Percentiles rank a stretch among this genome's conserved stretches.
Conservation (phyloP, 2,888 invertebrate species). For the Acronicta aceris region DNA sequence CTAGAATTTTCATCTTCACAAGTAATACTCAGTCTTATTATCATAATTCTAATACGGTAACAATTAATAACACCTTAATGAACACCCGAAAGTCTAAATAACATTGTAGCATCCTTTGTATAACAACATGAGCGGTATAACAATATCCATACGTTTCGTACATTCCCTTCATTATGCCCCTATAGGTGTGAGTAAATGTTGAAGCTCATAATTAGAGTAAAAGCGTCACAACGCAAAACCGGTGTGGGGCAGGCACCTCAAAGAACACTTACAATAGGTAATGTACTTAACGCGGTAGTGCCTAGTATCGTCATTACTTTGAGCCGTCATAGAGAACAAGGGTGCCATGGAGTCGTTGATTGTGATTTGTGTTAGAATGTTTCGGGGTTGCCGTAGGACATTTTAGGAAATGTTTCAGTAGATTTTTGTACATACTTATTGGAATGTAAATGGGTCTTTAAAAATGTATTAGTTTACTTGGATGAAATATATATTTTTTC, state of each 20-base stretch:
- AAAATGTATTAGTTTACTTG: too few relatives aligned
- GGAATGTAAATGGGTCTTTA: too few relatives aligned
- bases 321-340: conserved; percentile 71
- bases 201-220: conserved; percentile 84
- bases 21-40: conserved; percentile 21
- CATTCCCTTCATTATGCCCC: conserved; percentile 50
- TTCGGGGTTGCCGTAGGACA: background rate
- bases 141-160: conserved; percentile 49
- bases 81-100: conserved; percentile 45
- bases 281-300: conserved; percentile 85
- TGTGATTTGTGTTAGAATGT: conserved; percentile 15
- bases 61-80: conserved; percentile 38
- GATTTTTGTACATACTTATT: too few relatives aligned
- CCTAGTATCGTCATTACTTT: conserved; percentile 84
- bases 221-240: conserved; percentile 73
- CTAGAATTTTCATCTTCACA: conserved; percentile 3
- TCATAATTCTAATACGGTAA: conserved; percentile 18
- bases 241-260: conserved; percentile 78
- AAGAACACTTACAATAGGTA: conserved; percentile 88
- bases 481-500: too few relatives aligned
- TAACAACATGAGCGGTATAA: conserved; percentile 37
- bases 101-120: conserved; percentile 49
- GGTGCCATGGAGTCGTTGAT: conserved; percentile 62
- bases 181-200: conserved; percentile 63
- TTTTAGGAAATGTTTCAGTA: background rate